These are phyloP conservation scores for Diplodus puntazzo DNA, from an alignment of 2,797 vertebrate genomes.

Conservation along the genomic window DNA sequence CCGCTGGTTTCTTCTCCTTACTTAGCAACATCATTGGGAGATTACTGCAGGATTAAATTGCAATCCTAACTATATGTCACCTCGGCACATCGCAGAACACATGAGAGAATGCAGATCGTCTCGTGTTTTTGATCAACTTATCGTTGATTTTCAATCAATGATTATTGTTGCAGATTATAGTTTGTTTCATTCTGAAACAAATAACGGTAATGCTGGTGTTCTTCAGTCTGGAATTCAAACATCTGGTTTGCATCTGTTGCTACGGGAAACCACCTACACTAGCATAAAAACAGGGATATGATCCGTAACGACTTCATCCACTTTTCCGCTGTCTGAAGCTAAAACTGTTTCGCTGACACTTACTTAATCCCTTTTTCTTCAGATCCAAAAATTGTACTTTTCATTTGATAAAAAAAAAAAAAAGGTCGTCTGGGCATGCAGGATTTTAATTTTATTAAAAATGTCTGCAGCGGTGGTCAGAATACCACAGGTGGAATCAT, in stretches of 20 bases:
- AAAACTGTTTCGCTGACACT: not conserved
- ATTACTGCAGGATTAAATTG: not conserved
- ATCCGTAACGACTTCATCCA: conserved; percentile 27
- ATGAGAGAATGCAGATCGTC: too few species aligned
- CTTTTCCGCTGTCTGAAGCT: conserved; percentile 33
- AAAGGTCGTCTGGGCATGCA: not conserved
- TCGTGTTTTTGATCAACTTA: not conserved
- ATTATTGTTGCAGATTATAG: not conserved
- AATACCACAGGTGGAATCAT: not conserved
- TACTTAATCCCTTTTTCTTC: not conserved
- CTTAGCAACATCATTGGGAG: not conserved
- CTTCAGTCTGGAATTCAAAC: conserved; percentile 18
- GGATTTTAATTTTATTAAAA: conserved; percentile 1
- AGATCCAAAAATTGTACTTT: not conserved
- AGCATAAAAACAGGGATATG: conserved; percentile 21
- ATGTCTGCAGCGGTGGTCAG: not conserved
- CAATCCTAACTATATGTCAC: not conserved
- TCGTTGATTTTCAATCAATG: not conserved
- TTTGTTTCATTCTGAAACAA: conserved; percentile 27
- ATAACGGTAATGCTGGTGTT: not conserved
- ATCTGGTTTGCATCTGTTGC: conserved; percentile 53
- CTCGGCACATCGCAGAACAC: not conserved
- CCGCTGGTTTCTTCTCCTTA: not conserved
- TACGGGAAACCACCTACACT: conserved; percentile 23
- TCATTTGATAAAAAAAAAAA: not conserved